phyloP scores from a whole-genome alignment of 2,797 vertebrate genomes.

The Etheostoma nigrum region DNA sequence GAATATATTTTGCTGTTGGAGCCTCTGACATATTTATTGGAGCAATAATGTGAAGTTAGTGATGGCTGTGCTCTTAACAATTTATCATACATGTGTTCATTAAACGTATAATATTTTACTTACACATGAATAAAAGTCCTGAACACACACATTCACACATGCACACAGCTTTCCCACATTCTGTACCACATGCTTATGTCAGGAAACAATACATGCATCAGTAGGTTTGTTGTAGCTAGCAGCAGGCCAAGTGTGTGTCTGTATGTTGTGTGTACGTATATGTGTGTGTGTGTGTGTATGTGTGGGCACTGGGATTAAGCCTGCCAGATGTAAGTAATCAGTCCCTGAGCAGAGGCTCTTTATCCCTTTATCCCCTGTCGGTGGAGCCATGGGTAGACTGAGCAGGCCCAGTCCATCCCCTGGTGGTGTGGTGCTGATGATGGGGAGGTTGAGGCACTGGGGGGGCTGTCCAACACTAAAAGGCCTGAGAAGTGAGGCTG shows the following conservation, averaged over 20 bases:
- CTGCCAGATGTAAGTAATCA: constrained; percentile 93
- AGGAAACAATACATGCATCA: constrained; percentile 76
- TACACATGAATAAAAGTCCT: constrained; percentile 33
- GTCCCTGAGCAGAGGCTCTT: constrained; percentile 88
- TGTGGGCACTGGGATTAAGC: constrained; percentile 81
- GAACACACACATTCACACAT: constrained; percentile 28
- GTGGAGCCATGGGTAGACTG: constrained; percentile 84
- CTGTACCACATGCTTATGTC: constrained; percentile 64
- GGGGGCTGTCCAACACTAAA: constrained; percentile 31
- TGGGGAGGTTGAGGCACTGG: constrained; percentile 36
- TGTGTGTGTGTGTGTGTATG: constrained; percentile 52
- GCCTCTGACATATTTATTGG: constrained; percentile 47
- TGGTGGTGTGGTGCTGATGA: constrained; percentile 61
- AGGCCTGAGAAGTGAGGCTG: constrained; percentile 27
- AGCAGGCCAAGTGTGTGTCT: constrained; percentile 66
- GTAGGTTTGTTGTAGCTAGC: constrained; percentile 65
- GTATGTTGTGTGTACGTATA: constrained; percentile 48
- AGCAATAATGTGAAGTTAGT: constrained; percentile 37
- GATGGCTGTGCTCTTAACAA: constrained; percentile 18
- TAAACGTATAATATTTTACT: constrained; percentile 38
- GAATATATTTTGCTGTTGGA: constrained; percentile 36
- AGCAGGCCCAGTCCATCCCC: constrained; percentile 70
- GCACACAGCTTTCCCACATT: constrained; percentile 39
- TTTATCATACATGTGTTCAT: constrained; percentile 40
- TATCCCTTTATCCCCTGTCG: constrained; percentile 94